These are phyloP conservation scores for Mastigias papua DNA, from an alignment of 30 jellyfish, hydroid and myxozoan genomes.

Conservation along the genomic window DNA sequence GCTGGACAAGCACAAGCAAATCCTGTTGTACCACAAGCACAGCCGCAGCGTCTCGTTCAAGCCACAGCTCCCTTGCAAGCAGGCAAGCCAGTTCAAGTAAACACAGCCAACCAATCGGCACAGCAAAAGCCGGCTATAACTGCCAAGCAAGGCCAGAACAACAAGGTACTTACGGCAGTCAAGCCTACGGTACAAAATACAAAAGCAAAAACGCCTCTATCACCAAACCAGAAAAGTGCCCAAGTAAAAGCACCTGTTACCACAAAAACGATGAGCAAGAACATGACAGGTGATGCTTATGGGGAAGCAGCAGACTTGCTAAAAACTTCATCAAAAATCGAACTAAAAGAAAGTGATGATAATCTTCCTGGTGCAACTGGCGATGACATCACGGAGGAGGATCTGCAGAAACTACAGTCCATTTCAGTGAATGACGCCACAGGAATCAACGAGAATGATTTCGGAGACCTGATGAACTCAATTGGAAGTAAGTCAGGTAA, in stretches of 20 bases:
- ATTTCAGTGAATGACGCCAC: slow-evolving; percentile 71
- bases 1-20: neutral
- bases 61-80: slow-evolving; percentile 29
- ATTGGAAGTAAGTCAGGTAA: slow-evolving; percentile 30
- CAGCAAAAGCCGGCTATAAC: slow-evolving; percentile 15
- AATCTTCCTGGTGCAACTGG: slow-evolving; percentile 86
- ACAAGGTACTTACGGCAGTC: slow-evolving; percentile 12
- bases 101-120: slow-evolving; percentile 16
- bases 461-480: slow-evolving; percentile 79
- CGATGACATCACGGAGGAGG: slow-evolving; percentile 83
- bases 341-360: slow-evolving; percentile 72
- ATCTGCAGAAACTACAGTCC: slow-evolving; percentile 78
- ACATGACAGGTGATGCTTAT: slow-evolving; percentile 18
- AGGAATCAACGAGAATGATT: slow-evolving; percentile 56
- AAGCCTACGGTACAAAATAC: neutral
- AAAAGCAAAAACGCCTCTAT: neutral
- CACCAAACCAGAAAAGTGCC: neutral
- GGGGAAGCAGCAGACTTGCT: slow-evolving; percentile 92
- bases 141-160: neutral
- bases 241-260: slow-evolving; percentile 2
- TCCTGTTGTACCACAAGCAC: neutral
- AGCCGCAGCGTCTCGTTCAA: slow-evolving; percentile 31
- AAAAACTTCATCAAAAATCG: slow-evolving; percentile 71
- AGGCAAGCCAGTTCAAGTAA: neutral
- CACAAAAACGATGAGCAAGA: slow-evolving; percentile 16